Conservation (phyloP, 2,797 vertebrate species). For the Coendou prehensilis region DNA sequence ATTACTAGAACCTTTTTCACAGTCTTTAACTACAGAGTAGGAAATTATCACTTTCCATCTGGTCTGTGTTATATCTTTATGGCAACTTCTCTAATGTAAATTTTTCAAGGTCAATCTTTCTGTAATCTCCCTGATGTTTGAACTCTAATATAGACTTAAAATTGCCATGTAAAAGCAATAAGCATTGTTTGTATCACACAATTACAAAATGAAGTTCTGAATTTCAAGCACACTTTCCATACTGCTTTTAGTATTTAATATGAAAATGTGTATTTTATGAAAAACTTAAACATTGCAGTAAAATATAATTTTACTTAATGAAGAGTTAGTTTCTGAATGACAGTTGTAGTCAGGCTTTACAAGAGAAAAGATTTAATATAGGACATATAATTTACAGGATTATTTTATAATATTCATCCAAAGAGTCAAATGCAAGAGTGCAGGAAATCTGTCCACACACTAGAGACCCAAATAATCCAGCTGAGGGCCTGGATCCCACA, state of each 20-base stretch:
- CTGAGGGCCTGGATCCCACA: not conserved
- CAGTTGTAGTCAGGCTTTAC: not conserved
- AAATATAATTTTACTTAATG: not conserved
- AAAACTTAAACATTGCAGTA: constrained; percentile 31
- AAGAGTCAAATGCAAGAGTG: not conserved
- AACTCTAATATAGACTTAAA: constrained; percentile 74
- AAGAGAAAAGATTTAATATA: not conserved
- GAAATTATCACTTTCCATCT: constrained; percentile 81
- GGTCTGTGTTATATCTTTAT: constrained; percentile 72
- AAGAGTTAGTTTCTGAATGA: constrained; percentile 22
- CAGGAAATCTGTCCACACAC: not conserved
- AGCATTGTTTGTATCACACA: constrained; percentile 55
- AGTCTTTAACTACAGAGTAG: constrained; percentile 79
- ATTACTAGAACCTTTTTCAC: constrained; percentile 79
- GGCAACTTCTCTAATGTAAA: constrained; percentile 71
- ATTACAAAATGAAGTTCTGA: constrained; percentile 52
- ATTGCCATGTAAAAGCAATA: constrained; percentile 69
- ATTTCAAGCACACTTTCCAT: constrained; percentile 26
- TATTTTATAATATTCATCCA: not conserved
- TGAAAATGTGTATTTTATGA: constrained; percentile 25
- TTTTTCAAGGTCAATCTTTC: constrained; percentile 79
- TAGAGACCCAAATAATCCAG: not conserved
- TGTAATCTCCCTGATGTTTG: constrained; percentile 71
- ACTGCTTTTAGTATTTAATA: constrained; percentile 36
- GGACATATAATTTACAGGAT: not conserved